Conservation (phyloP, 1,140 invertebrate species). For the Caenorhabditis brenneri region DNA sequence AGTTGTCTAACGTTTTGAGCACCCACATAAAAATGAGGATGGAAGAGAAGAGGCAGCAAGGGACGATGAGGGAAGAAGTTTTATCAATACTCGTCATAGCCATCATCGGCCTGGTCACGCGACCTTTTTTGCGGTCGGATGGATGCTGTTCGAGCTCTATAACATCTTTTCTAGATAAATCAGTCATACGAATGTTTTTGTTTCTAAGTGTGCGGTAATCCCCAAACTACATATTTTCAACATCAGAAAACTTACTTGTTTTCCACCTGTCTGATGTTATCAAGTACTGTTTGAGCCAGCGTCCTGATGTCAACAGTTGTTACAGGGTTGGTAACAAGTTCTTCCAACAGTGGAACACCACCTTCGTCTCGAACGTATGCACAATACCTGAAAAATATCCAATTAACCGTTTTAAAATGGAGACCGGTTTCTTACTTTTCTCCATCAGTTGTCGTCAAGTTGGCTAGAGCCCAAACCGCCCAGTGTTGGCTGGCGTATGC, state of each 20-base stretch:
- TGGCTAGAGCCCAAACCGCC: constrained; percentile 86
- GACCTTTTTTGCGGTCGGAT: constrained; percentile 38
- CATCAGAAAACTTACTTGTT: background rate
- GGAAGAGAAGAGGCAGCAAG: background rate
- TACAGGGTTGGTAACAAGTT: constrained; percentile 74
- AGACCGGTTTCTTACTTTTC: constrained; percentile 91
- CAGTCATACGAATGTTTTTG: background rate
- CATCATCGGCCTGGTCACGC: constrained; percentile 6
- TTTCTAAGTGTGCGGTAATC: background rate
- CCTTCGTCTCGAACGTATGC: constrained; percentile 84
- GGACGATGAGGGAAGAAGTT: background rate
- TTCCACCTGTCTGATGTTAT: constrained; percentile 49
- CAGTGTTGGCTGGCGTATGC: constrained; percentile 63
- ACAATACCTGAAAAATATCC: constrained; percentile 73
- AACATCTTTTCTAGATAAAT: background rate
- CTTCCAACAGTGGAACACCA: constrained; percentile 79
- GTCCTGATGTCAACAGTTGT: constrained; percentile 43
- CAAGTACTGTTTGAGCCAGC: constrained; percentile 53
- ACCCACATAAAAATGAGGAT: background rate
- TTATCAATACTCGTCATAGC: background rate
- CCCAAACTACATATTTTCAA: background rate
- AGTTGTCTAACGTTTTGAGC: background rate
- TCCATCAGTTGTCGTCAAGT: constrained; percentile 79
- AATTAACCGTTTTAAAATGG: constrained; percentile 79
- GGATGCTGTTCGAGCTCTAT: background rate